Base-by-base conservation (phyloP, 2,113 vertebrate species). In the Epinephelus fuscoguttatus region DNA sequence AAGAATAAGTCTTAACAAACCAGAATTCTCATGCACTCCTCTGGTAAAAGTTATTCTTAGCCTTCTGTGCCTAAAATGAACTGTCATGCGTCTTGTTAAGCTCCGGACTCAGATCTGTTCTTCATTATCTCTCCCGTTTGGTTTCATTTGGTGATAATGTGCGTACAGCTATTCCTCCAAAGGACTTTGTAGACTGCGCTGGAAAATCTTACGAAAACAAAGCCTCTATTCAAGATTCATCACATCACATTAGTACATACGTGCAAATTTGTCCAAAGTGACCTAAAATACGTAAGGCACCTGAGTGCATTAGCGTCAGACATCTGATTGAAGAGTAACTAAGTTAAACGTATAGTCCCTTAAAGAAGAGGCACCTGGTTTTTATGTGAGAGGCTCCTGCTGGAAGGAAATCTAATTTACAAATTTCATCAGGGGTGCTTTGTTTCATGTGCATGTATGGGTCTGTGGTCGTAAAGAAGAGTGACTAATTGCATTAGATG, bases 321-420 rank as follows among this genome's bases (percentile, higher is more conserved):
- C 19, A 33, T 62, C 64, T 0, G 3, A 50, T 12, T 66, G 14
- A 42, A 63, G 42, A 49, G 67, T 59, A 70, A 67, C 19, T 77
- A 12, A 71, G 66, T 84, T 78, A 72, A 52, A 73, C 45, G n/a
- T 60, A 13, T 21, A 33, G 64, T 33, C 14, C 8, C 30, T 74
- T 30, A 56, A 69, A 59, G 40, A 42, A 25, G 56, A 57, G 42
- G 25, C 64, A 19, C 14, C 56, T 1, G 14, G n/a, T 56, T 75
- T 30, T 61, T 14, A 56, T 13, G 25, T 23, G 52, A 73, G 72
- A 78, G 33, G 55, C 53, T 80, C 55, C 5, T 53, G 52, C 69
- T 70, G 49, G n/a, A 68, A 33, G 8, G 56, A 73, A 88, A 90
- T 84, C 37, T 23, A 55, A 73, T 91, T 81, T 68, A 53, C 63